Evolutionary conservation across 1,140 invertebrate species (phyloP), one percentile per base, ranked within the genome.

Genomic region (Drosophila grimshawi): DNA sequence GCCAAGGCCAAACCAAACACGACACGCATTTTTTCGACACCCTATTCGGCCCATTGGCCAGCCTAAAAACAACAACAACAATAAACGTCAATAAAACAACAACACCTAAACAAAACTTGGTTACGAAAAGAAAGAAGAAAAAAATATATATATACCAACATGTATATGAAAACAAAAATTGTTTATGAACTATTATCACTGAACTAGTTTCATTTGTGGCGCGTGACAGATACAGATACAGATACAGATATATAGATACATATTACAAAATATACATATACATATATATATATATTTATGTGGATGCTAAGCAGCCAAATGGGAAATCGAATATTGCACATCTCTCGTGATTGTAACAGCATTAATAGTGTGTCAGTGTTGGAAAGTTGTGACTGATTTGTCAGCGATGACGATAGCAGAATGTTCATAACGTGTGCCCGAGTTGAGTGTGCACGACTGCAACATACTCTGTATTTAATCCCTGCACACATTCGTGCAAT

Each of bases 181-280:
- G 75, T 80, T 76, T 82, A 88, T 86, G 68, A 82, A 77, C 39
- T 43, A n/a, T 86, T 86, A 86, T 82, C 64, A 63, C 66, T 69
- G 82, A 65, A 82, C 81, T 86, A 86, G 82, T 85, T 86, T 72
- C 60, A 81, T 78, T 33, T 27, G 27, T 37, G 81, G 80, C 80
- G 75, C 78, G 78, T 86, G 81, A 86, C 70, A 82, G 77, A 66
- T 37, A 73, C 46, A 35, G 29, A n/a, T n/a, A 48, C 10, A 52
- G 30, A 43, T 27, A 55, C n/a, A 30, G 33, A 73, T 57, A 67
- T 43, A 48, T 59, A 52, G 67, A 35, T 6, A 37, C 5, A 7
- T n/a, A 43, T 29, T 72, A 73, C 53, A 68, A 77, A 69, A 81
- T 41, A 73, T 60, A 32, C 29, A 46, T 60, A 19, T 19, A 19